A percentile compares a stretch with the other conserved stretches of the same genome.
Conservation (phyloP, 2,113 vertebrate genomes). For the Petrocephalus zakoni region DNA sequence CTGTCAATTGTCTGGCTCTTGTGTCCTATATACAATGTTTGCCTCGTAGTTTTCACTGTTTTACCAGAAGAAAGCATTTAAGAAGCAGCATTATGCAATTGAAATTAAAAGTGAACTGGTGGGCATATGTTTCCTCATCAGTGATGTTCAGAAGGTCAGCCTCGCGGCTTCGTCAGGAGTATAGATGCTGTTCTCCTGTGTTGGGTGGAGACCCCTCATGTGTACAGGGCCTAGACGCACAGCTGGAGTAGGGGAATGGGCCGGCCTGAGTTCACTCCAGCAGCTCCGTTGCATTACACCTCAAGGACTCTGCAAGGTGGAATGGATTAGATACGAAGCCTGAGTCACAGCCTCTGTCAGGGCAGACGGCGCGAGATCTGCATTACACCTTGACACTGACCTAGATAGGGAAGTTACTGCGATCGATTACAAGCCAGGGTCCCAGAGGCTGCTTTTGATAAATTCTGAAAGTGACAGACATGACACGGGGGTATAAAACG, state of each 20-base stretch:
- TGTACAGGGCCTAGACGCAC: not conserved
- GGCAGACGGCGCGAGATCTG: not conserved
- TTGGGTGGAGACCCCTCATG: not conserved
- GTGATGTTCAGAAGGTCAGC: not conserved
- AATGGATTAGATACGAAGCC: constrained; percentile 21
- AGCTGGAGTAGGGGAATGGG: not conserved
- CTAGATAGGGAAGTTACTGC: constrained; percentile 24
- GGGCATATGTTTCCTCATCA: not conserved
- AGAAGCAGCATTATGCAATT: not conserved
- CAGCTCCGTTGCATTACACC: not conserved
- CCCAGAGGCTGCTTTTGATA: constrained; percentile 19
- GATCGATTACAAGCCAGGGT: constrained; percentile 40
- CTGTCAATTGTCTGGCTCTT: not conserved
- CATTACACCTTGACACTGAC: constrained; percentile 23
- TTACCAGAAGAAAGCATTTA: not conserved
- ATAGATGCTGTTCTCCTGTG: not conserved
- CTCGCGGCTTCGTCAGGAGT: not conserved
- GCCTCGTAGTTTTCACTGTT: not conserved
- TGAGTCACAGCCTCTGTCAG: constrained; percentile 13
- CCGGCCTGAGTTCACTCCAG: not conserved
- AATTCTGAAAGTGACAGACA: constrained; percentile 18
- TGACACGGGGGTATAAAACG: not conserved
- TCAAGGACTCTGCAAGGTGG: constrained; percentile 26
- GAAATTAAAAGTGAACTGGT: not conserved
- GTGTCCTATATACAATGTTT: not conserved